Base-by-base conservation (phyloP, 2,113 vertebrate genomes). In the Lota lota region DNA sequence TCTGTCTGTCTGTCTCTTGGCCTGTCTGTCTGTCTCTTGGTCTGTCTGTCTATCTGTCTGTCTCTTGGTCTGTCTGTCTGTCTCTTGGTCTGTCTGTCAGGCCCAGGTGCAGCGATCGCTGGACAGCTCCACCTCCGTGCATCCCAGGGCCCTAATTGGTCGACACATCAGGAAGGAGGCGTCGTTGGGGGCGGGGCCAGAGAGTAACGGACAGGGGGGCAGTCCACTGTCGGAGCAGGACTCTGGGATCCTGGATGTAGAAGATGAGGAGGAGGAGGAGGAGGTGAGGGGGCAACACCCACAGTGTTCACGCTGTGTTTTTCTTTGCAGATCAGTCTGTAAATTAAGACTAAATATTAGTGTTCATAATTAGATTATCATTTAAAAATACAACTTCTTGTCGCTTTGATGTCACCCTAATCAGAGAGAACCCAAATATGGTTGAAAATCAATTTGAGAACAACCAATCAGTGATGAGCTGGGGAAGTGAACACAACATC, bases 181-280 rank as follows among this genome's bases (percentile, higher is more conserved):
- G 0, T 84, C 82, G 0, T 74, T 71, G 0, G 75, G 81, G 40
- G 85, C 73, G 0, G 80, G 87, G 60, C 89, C 87, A 0, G 93
- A 95, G 36, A 73, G 86, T 67, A 89, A 93, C 51, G 86, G 92
- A 72, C 93, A 93, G 47, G 93, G 87, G 57, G 92, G 90, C 80
- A 96, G 93, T 65, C 95, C 93, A 7, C 80, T 91, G 76, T 95
- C 94, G 0, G 95, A 98, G 82, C 93, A 95, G 76, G 94, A 98
- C 80, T 97, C 94, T 1, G 95, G 96, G 33, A 95, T 98, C 84
- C 88, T 99, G 88, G 95, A 98, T 64, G 94, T 95, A 63, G 95
- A 96, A 82, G 95, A 97, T 61, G 96, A 95, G 28, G 93, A 95
- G 14, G 94, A 97, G 51, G 95, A 96, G n/a, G n/a, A n/a, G 53